phyloP scores from a whole-genome alignment of 2,113 vertebrate genomes.

The Psilopogon haemacephalus region DNA sequence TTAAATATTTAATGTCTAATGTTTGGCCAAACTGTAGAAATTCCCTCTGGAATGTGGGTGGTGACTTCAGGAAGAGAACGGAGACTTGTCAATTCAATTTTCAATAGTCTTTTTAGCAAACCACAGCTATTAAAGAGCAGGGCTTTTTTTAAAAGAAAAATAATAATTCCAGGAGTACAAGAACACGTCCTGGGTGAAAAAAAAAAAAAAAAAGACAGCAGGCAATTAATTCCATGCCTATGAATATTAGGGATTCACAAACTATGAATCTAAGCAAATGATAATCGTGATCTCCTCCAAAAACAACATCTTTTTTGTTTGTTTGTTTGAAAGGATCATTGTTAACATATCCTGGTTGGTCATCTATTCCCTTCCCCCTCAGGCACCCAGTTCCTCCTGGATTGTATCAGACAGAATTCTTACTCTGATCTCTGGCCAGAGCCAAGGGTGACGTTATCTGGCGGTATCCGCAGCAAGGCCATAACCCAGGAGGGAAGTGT shows the following conservation, averaged over 20 bases:
- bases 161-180: not conserved
- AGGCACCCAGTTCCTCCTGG: not conserved
- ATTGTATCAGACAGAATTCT: not conserved
- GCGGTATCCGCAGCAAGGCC: not conserved
- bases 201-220: not conserved
- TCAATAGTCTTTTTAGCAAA: constrained; percentile 48
- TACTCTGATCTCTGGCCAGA: not conserved
- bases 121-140: constrained; percentile 26
- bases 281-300: not conserved
- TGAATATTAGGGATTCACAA: not conserved
- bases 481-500: constrained; percentile 29
- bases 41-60: constrained; percentile 56
- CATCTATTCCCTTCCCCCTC: not conserved
- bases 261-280: not conserved
- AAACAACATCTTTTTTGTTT: not conserved
- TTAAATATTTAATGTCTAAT: constrained; percentile 83
- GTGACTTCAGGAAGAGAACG: constrained; percentile 64
- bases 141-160: not conserved
- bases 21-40: constrained; percentile 74
- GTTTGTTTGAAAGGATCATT: not conserved
- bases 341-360: not conserved
- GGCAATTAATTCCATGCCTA: constrained; percentile 8
- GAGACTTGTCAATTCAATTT: constrained; percentile 57
- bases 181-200: not conserved
- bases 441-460: not conserved